Conservation (phyloP, 1,140 invertebrate species). For the Dreissena rostriformis region DNA sequence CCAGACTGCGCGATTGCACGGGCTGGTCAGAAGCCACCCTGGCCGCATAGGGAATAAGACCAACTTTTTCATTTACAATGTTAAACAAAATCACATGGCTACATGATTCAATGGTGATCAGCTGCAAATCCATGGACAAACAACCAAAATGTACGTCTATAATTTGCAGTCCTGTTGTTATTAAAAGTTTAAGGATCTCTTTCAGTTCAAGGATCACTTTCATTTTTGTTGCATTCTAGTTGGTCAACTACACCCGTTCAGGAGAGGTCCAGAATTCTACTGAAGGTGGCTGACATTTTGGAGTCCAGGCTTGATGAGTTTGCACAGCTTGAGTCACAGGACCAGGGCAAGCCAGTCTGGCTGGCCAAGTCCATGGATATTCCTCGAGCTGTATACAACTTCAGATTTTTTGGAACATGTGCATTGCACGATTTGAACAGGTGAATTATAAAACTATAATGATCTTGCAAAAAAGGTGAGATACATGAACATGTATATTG, state of each 20-base stretch:
- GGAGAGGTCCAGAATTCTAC: slow-evolving; percentile 71
- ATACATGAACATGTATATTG: not conserved
- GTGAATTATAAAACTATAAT: slow-evolving; percentile 62
- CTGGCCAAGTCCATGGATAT: slow-evolving; percentile 84
- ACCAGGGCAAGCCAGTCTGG: slow-evolving; percentile 85
- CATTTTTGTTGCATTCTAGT: slow-evolving; percentile 50
- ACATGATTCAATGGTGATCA: too few relatives aligned
- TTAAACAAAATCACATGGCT: too few relatives aligned
- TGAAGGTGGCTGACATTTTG: slow-evolving; percentile 83
- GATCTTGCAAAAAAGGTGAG: too few relatives aligned
- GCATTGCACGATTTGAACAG: slow-evolving; percentile 81
- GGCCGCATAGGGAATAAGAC: too few relatives aligned
- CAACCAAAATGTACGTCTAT: too few relatives aligned
- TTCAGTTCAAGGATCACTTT: too few relatives aligned
- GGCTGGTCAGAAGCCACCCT: too few relatives aligned
- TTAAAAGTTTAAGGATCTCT: too few relatives aligned
- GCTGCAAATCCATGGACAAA: too few relatives aligned
- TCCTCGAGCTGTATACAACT: slow-evolving; percentile 84
- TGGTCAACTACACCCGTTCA: slow-evolving; percentile 74
- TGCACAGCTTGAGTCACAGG: slow-evolving; percentile 83
- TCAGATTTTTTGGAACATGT: slow-evolving; percentile 84
- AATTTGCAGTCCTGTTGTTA: too few relatives aligned
- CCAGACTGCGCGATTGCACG: too few relatives aligned
- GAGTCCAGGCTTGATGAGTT: slow-evolving; percentile 83
- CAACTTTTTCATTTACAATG: too few relatives aligned